These are phyloP conservation scores for Turritopsis dohrnii DNA, from an alignment of 30 jellyfish, hydroid and myxozoan species.

Conservation along the genomic window DNA sequence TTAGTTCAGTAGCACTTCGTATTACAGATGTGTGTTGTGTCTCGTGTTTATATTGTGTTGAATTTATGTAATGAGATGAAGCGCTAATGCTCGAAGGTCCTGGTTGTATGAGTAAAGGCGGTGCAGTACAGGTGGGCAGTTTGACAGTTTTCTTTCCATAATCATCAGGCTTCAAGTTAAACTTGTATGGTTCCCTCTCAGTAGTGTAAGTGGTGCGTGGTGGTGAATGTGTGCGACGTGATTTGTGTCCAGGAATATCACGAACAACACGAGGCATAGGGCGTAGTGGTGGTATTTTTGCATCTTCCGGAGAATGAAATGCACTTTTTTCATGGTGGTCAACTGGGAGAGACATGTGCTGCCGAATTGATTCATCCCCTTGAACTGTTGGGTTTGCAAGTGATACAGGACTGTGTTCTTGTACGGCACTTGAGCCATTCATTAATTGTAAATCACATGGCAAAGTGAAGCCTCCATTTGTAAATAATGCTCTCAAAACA, in stretches of 20 bases:
- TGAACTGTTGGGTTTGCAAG: neutral
- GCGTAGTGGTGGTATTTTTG: conserved; percentile 19
- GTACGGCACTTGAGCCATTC: conserved; percentile 4
- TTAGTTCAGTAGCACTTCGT: conserved; percentile 5
- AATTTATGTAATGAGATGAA: conserved; percentile 10
- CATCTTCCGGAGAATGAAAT: conserved; percentile 12
- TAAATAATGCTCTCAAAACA: conserved; percentile 84
- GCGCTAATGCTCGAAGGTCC: neutral
- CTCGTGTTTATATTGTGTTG: conserved; percentile 14
- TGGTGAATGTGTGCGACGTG: neutral
- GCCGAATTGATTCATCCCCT: conserved; percentile 2
- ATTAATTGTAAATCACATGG: conserved; percentile 84
- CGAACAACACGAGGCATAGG: conserved; percentile 30
- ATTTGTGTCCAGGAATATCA: conserved; percentile 4
- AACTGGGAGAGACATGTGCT: conserved; percentile 3
- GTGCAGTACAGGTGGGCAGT: neutral
- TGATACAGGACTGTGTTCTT: neutral
- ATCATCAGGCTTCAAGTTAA: neutral
- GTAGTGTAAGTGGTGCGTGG: neutral
- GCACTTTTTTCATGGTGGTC: conserved; percentile 2
- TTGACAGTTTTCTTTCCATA: conserved; percentile 14
- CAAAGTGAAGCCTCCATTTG: conserved; percentile 93
- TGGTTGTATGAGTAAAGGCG: conserved; percentile 16
- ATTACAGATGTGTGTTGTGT: conserved; percentile 35
- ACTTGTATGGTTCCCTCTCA: neutral